These are phyloP conservation scores for Hedychridium roseum DNA, from an alignment of 2,888 invertebrate genomes.

Conservation along the genomic window DNA sequence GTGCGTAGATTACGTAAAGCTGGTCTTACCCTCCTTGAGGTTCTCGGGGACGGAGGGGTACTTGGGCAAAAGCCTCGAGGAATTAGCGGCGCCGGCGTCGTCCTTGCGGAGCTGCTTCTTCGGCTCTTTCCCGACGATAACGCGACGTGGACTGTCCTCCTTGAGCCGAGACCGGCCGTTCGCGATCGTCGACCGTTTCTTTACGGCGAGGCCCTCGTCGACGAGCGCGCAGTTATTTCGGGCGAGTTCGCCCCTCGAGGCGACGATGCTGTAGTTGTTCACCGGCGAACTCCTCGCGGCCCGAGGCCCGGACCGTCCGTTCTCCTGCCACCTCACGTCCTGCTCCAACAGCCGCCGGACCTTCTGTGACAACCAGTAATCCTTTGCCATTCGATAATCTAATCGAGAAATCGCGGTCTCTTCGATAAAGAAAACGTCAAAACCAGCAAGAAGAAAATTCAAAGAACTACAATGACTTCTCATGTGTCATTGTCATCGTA, in stretches of 20 bases:
- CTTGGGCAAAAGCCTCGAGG: constrained; percentile 36
- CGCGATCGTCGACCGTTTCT: constrained; percentile 20
- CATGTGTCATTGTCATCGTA: too few relatives aligned
- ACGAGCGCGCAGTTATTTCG: constrained; percentile 41
- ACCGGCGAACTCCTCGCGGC: constrained; percentile 24
- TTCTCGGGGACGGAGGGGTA: constrained; percentile 47
- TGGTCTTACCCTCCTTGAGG: constrained; percentile 44
- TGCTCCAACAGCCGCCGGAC: constrained; percentile 33
- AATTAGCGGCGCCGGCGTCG: too few relatives aligned
- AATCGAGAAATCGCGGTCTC: not conserved
- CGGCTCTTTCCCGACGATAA: constrained; percentile 8
- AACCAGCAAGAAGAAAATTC: too few relatives aligned
- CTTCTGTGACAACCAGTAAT: constrained; percentile 29
- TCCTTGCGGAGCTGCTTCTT: constrained; percentile 5
- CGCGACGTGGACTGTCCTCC: constrained; percentile 12
- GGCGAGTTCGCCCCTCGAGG: constrained; percentile 49
- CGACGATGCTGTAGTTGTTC: constrained; percentile 48
- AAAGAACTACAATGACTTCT: too few relatives aligned
- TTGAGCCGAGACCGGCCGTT: constrained; percentile 23
- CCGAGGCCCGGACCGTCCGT: constrained; percentile 25
- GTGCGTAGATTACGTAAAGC: not conserved
- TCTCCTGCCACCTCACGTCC: constrained; percentile 34
- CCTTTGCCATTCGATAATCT: not conserved
- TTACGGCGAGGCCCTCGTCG: constrained; percentile 14
- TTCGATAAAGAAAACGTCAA: too few relatives aligned